phyloP scores from a whole-genome alignment of 2,888 invertebrate species.

The Scaeva pyrastri region DNA sequence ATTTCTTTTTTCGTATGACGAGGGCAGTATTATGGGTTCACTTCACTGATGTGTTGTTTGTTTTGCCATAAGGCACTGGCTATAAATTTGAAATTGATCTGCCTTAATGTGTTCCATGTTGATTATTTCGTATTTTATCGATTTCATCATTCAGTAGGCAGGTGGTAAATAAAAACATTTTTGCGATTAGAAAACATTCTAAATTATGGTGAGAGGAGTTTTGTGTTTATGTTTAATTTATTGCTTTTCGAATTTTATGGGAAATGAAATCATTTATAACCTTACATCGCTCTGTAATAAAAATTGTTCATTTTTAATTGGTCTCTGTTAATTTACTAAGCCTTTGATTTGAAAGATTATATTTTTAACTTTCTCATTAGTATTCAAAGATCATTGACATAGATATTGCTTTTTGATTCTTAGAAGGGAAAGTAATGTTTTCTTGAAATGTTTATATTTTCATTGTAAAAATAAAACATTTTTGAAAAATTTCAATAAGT shows the following conservation, averaged over 20 bases:
- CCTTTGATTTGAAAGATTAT: background rate
- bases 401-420: background rate
- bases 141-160: conserved; percentile 2
- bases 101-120: conserved; percentile 57
- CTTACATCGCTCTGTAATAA: background rate
- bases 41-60: background rate
- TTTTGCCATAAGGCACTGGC: background rate
- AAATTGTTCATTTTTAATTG: background rate
- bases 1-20: background rate
- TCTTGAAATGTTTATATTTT: no score
- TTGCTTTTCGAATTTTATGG: background rate
- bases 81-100: conserved; percentile 59
- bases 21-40: background rate
- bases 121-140: conserved; percentile 4
- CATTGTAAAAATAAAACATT: no score
- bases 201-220: background rate
- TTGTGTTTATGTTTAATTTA: background rate
- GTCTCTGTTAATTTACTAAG: background rate
- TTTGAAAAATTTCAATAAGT: no score
- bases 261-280: conserved; percentile 12
- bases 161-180: background rate
- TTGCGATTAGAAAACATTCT: background rate
- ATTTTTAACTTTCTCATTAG: background rate
- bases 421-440: background rate
- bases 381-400: background rate